Evolutionary conservation across 2,113 vertebrate species (phyloP), one percentile per base, ranked within the genome.

Genomic region (Scalopus aquaticus): DNA sequence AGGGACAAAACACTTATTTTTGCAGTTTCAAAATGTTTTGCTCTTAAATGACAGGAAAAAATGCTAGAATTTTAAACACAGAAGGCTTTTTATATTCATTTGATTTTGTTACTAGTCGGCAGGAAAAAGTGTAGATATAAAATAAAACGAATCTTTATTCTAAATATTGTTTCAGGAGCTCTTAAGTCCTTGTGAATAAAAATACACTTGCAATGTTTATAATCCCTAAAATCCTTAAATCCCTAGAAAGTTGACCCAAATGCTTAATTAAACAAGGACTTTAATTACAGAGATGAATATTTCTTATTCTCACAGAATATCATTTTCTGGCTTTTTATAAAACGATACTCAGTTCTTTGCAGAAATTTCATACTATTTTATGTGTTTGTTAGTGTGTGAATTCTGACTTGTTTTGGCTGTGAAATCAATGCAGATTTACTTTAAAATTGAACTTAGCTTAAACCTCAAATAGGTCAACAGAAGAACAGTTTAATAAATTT

Each of bases 91-190:
- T 77, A 87, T 49, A 37, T 69, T 89, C 15, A 51, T 67, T 62
- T 90, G 56, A 37, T 93, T 92, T 88, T 87, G 28, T 76, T 89
- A 91, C 8, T 65, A 46, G 37, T 82, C 88, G 58, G 44, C 88
- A 86, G 46, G 42, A 77, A 92, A 85, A 81, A 17, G 58, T 77
- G 8, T 89, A 67, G 81, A 37, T 78, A 19, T 62, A 70, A 77
- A 88, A 8, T 85, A 26, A 89, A 94, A 70, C 67, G 51, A 79
- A n/a, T 84, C 90, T 86, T n/a, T 26, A 17, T 79, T 76, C 35
- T 62, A 60, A 88, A 79, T 85, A 84, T 10, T 94, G 5, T 95
- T 95, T 98, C 78, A 92, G 56, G 35, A 88, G 24, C 65, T 80
- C 32, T 87, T 91, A 89, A 96, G 42, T 90, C 62, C 49, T 73